Conservation (phyloP, 92 coral and sea anemone species). For the Parazoanthus atlanticus region DNA sequence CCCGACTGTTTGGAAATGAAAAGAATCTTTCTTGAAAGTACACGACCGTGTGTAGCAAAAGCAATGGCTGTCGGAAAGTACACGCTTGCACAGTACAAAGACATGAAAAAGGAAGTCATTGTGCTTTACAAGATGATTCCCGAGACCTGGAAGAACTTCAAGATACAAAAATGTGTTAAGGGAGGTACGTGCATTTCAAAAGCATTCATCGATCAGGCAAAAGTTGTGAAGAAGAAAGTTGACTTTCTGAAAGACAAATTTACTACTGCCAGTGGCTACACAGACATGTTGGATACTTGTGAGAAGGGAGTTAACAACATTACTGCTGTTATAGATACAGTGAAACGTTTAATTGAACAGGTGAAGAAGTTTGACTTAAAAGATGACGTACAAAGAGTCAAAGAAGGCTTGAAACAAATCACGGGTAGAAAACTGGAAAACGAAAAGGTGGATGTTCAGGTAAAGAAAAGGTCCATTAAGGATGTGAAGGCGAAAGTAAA, state of each 20-base stretch:
- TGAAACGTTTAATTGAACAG: constrained; percentile 73
- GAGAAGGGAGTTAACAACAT: constrained; percentile 81
- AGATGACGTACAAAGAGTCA: constrained; percentile 86
- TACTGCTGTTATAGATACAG: constrained; percentile 80
- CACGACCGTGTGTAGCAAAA: constrained; percentile 75
- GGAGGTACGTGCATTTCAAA: constrained; percentile 91
- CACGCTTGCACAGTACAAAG: constrained; percentile 79
- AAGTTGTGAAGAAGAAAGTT: constrained; percentile 74
- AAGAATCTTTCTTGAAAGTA: constrained; percentile 69
- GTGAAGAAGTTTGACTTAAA: constrained; percentile 75
- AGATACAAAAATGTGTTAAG: constrained; percentile 78
- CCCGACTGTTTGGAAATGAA: constrained; percentile 85
- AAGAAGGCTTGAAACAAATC: constrained; percentile 72
- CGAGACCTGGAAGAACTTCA: constrained; percentile 89
- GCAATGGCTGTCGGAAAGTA: constrained; percentile 79
- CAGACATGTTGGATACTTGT: constrained; percentile 88
- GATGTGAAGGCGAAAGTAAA: constrained; percentile 61
- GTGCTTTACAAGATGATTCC: constrained; percentile 85
- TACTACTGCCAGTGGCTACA: constrained; percentile 80
- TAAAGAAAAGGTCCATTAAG: constrained; percentile 53
- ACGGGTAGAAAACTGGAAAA: constrained; percentile 76
- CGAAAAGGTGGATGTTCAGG: constrained; percentile 27
- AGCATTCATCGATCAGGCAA: constrained; percentile 86
- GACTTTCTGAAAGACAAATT: constrained; percentile 65
- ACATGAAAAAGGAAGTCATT: constrained; percentile 81